Evolutionary conservation across 2,888 invertebrate genomes (phyloP).

Genomic region (Drosophila pseudotalamancana): DNA sequence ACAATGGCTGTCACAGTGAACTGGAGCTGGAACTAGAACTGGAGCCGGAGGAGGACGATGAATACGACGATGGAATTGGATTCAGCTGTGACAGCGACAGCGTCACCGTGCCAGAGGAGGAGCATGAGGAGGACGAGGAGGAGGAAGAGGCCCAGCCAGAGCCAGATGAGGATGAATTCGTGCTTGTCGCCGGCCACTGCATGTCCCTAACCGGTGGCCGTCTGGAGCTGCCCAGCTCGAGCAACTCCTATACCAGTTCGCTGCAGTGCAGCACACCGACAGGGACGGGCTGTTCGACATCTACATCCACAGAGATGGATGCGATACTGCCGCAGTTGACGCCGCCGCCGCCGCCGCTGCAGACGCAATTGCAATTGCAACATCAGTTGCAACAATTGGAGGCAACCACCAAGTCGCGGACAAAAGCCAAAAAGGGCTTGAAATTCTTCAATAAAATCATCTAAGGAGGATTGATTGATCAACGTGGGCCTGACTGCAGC

Average conservation of each 20-base stretch:
- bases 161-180: conserved; percentile 66
- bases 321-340: conserved; percentile 43
- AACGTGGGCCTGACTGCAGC: conserved; percentile 9
- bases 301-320: conserved; percentile 57
- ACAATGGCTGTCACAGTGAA: conserved; percentile 19
- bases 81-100: conserved; percentile 73
- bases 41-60: conserved; percentile 22
- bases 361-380: conserved; percentile 25
- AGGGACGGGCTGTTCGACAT: conserved; percentile 40
- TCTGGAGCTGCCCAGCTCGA: conserved; percentile 32
- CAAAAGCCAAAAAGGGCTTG: conserved; percentile 36
- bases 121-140: no score
- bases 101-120: conserved; percentile 43
- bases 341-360: conserved; percentile 58
- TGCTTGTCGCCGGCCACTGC: conserved; percentile 56
- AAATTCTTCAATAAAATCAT: conserved; percentile 65
- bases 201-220: conserved; percentile 17
- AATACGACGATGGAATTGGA: conserved; percentile 67
- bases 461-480: conserved; percentile 12
- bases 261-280: conserved; percentile 55
- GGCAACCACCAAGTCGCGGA: conserved; percentile 16
- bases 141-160: no score
- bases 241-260: conserved; percentile 48
- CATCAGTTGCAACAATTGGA: conserved; percentile 2
- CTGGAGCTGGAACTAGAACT: conserved; percentile 10